Evolutionary conservation across 2,888 invertebrate species (phyloP).

Genomic region (Agrotis exclamationis): DNA sequence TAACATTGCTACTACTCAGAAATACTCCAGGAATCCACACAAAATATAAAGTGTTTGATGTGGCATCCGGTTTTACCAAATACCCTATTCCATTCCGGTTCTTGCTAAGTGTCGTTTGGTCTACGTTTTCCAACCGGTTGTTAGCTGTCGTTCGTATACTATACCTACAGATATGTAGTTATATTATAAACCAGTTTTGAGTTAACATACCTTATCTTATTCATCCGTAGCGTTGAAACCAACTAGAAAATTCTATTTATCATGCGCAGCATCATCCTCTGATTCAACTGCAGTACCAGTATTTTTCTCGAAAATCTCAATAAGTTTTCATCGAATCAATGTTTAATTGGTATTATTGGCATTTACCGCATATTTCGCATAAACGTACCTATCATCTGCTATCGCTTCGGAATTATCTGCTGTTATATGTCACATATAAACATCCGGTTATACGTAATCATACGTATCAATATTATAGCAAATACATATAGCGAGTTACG

Average conservation of each 20-base stretch:
- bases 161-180: not conserved
- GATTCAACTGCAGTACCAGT: constrained; percentile 23
- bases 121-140: constrained; percentile 3
- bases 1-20: not conserved
- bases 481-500: constrained; percentile 61
- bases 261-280: constrained; percentile 11
- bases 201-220: not conserved
- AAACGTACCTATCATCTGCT: constrained; percentile 34
- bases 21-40: constrained; percentile 2
- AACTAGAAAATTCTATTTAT: constrained; percentile 3
- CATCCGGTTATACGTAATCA: constrained; percentile 74
- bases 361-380: constrained; percentile 22
- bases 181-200: not conserved
- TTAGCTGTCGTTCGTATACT: not conserved
- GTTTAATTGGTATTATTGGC: constrained; percentile 24
- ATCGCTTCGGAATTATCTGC: constrained; percentile 52
- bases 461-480: constrained; percentile 65
- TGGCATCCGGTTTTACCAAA: not conserved
- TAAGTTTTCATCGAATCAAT: constrained; percentile 12
- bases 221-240: not conserved
- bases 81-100: not conserved
- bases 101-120: constrained; percentile 5
- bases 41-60: not conserved
- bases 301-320: constrained; percentile 15
- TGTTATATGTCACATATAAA: constrained; percentile 69